A percentile compares a stretch with the other conserved stretches of the same genome.
phyloP scores from a whole-genome alignment of 2,113 vertebrate genomes.

The Platichthys stellatus region DNA sequence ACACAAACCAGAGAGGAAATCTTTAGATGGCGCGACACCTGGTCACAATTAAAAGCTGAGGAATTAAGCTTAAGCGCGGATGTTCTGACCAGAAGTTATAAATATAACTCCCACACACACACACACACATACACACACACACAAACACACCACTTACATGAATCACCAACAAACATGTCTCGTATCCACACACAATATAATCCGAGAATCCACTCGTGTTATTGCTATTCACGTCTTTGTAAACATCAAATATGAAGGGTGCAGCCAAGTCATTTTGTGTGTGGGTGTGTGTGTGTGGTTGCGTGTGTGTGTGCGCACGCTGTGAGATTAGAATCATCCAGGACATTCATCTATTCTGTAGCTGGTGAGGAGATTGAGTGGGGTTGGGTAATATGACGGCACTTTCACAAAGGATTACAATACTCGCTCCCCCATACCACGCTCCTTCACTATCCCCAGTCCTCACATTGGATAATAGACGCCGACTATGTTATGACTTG shows the following conservation, averaged over 20 bases:
- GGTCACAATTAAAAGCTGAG: slow-evolving; percentile 44
- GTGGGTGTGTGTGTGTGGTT: slow-evolving; percentile 10
- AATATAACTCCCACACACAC: slow-evolving; percentile 28
- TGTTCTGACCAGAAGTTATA: slow-evolving; percentile 19
- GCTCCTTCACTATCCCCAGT: slow-evolving; percentile 34
- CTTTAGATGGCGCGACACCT: slow-evolving; percentile 27
- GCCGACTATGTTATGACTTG: slow-evolving; percentile 45
- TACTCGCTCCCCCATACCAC: slow-evolving; percentile 43
- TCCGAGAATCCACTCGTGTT: slow-evolving; percentile 31
- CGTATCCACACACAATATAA: slow-evolving; percentile 29
- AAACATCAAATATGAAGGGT: slow-evolving; percentile 66
- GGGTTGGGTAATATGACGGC: slow-evolving; percentile 68
- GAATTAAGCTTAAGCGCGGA: slow-evolving; percentile 57
- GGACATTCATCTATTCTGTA: slow-evolving; percentile 77
- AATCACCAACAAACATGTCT: slow-evolving; percentile 26
- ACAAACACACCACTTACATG: background rate
- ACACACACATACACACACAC: background rate
- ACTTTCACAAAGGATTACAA: slow-evolving; percentile 75
- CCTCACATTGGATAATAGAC: slow-evolving; percentile 65
- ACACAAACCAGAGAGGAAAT: slow-evolving; percentile 24
- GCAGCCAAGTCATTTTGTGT: slow-evolving; percentile 22
- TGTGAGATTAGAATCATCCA: slow-evolving; percentile 73
- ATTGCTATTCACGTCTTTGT: slow-evolving; percentile 60
- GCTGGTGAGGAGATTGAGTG: slow-evolving; percentile 65
- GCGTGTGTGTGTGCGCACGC: slow-evolving; percentile 15